Conservation (phyloP, 2,888 invertebrate genomes). For the Ametastegia equiseti region DNA sequence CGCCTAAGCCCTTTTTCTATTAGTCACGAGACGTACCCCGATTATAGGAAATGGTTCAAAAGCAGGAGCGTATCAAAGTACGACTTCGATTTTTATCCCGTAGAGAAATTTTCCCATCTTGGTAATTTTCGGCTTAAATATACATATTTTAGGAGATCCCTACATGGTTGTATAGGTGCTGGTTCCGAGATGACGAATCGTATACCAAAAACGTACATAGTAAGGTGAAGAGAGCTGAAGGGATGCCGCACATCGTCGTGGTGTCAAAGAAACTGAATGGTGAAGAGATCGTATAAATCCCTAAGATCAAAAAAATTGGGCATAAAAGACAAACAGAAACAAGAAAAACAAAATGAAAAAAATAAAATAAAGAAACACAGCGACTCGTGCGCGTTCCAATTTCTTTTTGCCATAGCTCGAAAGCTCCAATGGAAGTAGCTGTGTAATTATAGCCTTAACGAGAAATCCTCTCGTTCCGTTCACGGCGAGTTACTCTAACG, state of each 20-base stretch:
- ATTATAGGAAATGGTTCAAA: neutral
- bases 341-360: neutral
- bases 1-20: too few relatives aligned
- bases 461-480: conserved; percentile 19
- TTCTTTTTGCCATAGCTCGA: conserved; percentile 1
- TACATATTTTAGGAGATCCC: neutral
- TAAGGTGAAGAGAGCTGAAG: neutral
- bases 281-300: neutral
- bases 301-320: neutral
- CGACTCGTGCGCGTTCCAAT: conserved; percentile 19
- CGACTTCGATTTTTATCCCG: too few relatives aligned
- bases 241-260: neutral
- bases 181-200: conserved; percentile 18
- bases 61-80: too few relatives aligned
- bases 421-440: conserved; percentile 27
- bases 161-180: neutral
- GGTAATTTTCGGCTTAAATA: neutral
- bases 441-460: conserved; percentile 30
- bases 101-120: too few relatives aligned
- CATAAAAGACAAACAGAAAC: neutral
- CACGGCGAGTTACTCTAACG: conserved; percentile 5
- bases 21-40: too few relatives aligned
- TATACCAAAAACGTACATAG: conserved; percentile 32
- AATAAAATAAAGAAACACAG: neutral
- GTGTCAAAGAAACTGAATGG: neutral